phyloP scores from a whole-genome alignment of 1,140 invertebrate genomes.

The Helicoverpa zea region DNA sequence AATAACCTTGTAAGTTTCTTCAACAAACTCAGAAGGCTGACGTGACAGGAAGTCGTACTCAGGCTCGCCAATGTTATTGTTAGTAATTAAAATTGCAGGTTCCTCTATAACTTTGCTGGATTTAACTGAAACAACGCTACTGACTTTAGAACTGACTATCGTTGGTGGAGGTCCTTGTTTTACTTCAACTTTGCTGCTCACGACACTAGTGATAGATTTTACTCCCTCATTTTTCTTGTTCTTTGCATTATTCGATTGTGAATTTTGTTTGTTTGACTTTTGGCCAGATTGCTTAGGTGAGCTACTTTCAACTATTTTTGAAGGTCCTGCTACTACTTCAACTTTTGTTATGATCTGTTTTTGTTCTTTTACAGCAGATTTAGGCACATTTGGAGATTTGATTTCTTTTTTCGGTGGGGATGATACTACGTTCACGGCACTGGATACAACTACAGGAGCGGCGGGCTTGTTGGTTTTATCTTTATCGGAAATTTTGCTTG shows the following conservation, averaged over 20 bases:
- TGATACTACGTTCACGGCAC: conserved; percentile 83
- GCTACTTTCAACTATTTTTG: conserved; percentile 81
- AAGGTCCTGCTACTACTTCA: conserved; percentile 86
- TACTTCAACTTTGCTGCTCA: conserved; percentile 86
- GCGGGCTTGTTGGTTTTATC: conserved; percentile 78
- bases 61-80: conserved; percentile 92
- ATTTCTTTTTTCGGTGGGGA: conserved; percentile 83
- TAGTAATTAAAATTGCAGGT: conserved; percentile 86
- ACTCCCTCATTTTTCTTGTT: conserved; percentile 70
- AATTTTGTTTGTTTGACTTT: conserved; percentile 72
- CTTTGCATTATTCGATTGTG: conserved; percentile 67
- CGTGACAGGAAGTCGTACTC: conserved; percentile 94
- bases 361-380: conserved; percentile 79
- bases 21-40: conserved; percentile 93
- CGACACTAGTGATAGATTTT: conserved; percentile 74
- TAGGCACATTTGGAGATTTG: conserved; percentile 77
- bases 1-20: conserved; percentile 90
- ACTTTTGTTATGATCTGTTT: conserved; percentile 87
- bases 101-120: conserved; percentile 81
- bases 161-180: conserved; percentile 75
- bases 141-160: conserved; percentile 77
- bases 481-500: conserved; percentile 86
- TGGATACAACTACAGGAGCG: conserved; percentile 73
- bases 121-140: conserved; percentile 86
- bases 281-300: conserved; percentile 63